Conservation (phyloP, 2,888 invertebrate genomes). For the Adineta ricciae region DNA sequence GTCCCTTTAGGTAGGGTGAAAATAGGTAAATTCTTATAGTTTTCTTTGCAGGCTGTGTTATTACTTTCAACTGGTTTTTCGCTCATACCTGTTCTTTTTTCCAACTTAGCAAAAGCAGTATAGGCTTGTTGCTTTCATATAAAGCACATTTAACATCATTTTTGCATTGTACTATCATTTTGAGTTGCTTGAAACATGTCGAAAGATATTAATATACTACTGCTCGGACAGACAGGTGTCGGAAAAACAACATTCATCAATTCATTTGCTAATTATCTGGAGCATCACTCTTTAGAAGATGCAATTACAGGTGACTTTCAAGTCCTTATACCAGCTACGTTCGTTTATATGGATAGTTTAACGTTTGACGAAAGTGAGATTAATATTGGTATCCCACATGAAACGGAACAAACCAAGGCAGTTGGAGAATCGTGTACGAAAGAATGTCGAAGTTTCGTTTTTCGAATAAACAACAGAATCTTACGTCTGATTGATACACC, state of each 20-base stretch:
- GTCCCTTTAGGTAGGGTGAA: no score
- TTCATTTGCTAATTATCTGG: not conserved
- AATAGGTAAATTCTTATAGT: no score
- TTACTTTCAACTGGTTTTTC: no score
- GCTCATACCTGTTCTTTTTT: no score
- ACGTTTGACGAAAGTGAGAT: not conserved
- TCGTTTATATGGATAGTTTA: not conserved
- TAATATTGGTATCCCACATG: not conserved
- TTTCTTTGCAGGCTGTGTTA: no score
- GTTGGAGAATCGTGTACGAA: not conserved
- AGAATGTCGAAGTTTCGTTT: not conserved
- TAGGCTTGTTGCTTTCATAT: no score
- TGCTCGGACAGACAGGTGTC: not conserved
- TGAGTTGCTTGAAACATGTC: not conserved
- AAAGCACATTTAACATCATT: not conserved
- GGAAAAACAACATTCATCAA: constrained; percentile 2
- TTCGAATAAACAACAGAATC: not conserved
- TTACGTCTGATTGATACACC: not conserved
- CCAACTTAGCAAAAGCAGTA: no score
- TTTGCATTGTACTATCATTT: no score
- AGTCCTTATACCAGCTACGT: not conserved
- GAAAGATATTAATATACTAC: not conserved
- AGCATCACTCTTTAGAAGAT: not conserved
- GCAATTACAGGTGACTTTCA: not conserved
- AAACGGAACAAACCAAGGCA: not conserved